Evolutionary conservation across 2,888 invertebrate species (phyloP), one percentile per base, ranked within the genome.

Genomic region (Tineola bisselliella): DNA sequence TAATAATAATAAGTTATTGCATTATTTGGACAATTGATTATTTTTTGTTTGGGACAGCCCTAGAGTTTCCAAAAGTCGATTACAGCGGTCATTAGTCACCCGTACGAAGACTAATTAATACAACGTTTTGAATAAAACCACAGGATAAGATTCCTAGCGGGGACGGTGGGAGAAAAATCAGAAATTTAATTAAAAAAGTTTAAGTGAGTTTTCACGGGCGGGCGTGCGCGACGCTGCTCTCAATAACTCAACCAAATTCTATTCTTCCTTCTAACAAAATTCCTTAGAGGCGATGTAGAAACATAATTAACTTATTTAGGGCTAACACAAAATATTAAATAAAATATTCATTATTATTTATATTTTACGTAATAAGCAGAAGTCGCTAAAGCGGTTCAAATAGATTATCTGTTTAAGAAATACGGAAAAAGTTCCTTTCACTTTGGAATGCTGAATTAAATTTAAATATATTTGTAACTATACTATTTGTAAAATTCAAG

Each of bases 151-250:
- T 77, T 77, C 75, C 72, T 74, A 70, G 71, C 71, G 73, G 72
- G 67, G 72, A 64, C 64, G 67, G 68, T 44, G 48, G 66, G 67
- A 74, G 75, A 82, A 84, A 86, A 84, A 84, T 78, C 77, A 68
- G 74, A 84, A 86, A 84, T 83, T 86, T 86, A 84, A 86, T 84
- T 87, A 83, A 86, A 83, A 86, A 86, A 84, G 84, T 86, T 86
- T 72, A 82, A 84, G 86, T 83, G 84, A 84, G 79, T 84, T 86
- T 84, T 81, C 81, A 84, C 84, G 77, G 81, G 73, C 70, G 75
- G 75, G 71, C 77, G 79, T 77, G 73, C 77, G 75, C 75, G 71
- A 68, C 68, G 71, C 70, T 69, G 72, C 75, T 73, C 74, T 72
- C 76, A 77, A 81, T 84, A 82, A 81, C 77, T 84, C 79, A 80